These are phyloP conservation scores for Acyrthosiphon pisum DNA, from an alignment of 1,140 invertebrate species.

Conservation along the genomic window DNA sequence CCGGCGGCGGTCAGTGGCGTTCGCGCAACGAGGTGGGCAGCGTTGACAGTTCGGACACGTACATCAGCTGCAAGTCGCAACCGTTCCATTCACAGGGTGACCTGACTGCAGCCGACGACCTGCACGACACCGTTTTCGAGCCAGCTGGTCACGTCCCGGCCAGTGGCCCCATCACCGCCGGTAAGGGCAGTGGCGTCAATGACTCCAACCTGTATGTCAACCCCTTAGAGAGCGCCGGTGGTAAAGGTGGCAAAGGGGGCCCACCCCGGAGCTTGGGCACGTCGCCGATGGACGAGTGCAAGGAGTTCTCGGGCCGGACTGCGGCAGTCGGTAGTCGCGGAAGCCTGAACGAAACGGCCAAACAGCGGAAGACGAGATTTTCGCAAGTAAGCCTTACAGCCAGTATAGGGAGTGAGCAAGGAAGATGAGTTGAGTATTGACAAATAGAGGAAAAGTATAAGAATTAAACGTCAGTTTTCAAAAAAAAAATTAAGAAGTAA, in stretches of 20 bases:
- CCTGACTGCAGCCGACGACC: constrained; percentile 42
- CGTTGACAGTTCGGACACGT: constrained; percentile 88
- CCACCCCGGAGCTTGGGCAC: constrained; percentile 66
- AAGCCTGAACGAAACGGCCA: constrained; percentile 76
- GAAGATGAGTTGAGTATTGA: neutral
- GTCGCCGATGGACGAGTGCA: constrained; percentile 67
- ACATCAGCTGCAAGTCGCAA: constrained; percentile 94
- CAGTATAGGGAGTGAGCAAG: neutral
- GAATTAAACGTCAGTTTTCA: no score
- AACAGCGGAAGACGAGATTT: constrained; percentile 85
- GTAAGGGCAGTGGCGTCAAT: constrained; percentile 61
- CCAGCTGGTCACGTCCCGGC: neutral
- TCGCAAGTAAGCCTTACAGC: constrained; percentile 70
- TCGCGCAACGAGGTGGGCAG: constrained; percentile 70
- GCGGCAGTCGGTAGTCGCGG: constrained; percentile 69
- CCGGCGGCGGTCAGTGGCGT: constrained; percentile 65
- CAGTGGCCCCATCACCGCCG: no score
- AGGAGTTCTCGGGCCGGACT: constrained; percentile 64
- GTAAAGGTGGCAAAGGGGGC: constrained; percentile 5
- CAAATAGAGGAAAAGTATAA: no score
- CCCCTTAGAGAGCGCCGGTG: constrained; percentile 69
- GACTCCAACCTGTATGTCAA: constrained; percentile 85
- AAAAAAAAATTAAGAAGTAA: neutral
- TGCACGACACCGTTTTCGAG: constrained; percentile 70
- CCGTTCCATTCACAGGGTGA: constrained; percentile 79